These are phyloP conservation scores for Dynastes grantii DNA, from an alignment of 2,888 invertebrate species.

Conservation along the genomic window DNA sequence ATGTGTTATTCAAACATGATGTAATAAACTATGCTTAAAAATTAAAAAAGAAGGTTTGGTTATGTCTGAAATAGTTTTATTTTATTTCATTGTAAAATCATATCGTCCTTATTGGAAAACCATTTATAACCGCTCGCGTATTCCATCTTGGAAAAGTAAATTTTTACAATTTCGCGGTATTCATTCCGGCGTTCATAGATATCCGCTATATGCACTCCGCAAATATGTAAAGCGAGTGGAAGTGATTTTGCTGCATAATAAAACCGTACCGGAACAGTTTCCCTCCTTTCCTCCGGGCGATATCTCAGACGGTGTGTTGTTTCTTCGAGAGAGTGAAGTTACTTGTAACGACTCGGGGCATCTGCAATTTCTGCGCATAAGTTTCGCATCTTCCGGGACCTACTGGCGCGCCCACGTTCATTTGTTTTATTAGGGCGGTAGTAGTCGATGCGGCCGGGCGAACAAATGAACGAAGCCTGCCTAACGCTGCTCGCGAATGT, in stretches of 20 bases:
- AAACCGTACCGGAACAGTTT: constrained; percentile 7
- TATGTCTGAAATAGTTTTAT: no score
- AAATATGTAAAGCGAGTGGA: constrained; percentile 32
- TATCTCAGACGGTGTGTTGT: not conserved
- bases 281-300: not conserved
- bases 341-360: constrained; percentile 1
- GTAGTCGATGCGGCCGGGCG: not conserved
- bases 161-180: not conserved
- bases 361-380: constrained; percentile 10
- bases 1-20: no score
- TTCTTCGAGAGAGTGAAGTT: constrained; percentile 14
- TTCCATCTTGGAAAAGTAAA: not conserved
- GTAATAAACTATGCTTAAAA: no score
- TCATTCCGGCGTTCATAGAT: not conserved
- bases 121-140: no score
- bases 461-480: constrained; percentile 6
- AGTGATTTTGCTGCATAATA: constrained; percentile 42
- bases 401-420: constrained; percentile 17
- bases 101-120: no score
- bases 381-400: constrained; percentile 14
- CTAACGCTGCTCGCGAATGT: not conserved
- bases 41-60: no score
- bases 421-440: constrained; percentile 35
- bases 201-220: constrained; percentile 6
- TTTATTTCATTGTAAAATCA: no score